Percentiles rank a stretch among this genome's conserved stretches.
These are phyloP conservation scores for Mizuhopecten yessoensis DNA, from an alignment of 1,140 invertebrate species.

Conservation along the genomic window DNA sequence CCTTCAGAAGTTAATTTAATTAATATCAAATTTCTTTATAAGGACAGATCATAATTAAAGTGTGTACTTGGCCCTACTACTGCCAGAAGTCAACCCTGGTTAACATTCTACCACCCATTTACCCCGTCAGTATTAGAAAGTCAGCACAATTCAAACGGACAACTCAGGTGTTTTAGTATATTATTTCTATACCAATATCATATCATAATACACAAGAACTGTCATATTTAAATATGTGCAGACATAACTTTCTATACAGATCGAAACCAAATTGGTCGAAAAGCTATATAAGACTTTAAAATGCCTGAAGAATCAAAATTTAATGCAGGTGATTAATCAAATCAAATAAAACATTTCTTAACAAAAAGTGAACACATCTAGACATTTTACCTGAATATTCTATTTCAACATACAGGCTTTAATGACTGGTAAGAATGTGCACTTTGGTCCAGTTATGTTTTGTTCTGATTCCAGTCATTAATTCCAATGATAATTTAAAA, in stretches of 20 bases:
- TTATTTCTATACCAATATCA: background rate
- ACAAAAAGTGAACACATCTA: background rate
- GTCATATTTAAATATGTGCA: background rate
- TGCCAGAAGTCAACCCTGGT: background rate
- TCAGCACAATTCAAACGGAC: background rate
- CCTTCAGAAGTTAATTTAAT: constrained; percentile 20
- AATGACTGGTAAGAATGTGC: no score
- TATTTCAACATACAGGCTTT: background rate
- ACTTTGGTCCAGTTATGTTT: no score
- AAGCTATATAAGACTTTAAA: background rate
- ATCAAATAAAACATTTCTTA: background rate
- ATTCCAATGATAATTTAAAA: background rate
- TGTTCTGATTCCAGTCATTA: background rate
- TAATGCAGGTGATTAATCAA: background rate
- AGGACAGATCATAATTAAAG: background rate
- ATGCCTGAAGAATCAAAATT: background rate
- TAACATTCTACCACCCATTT: background rate
- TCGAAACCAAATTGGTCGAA: background rate
- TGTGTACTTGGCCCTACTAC: background rate
- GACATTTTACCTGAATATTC: background rate
- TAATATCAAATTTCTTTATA: constrained; percentile 14
- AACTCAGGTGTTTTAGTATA: no score
- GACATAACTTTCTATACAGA: background rate
- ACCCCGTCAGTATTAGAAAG: background rate
- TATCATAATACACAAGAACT: background rate